phyloP scores from a whole-genome alignment of 2,888 invertebrate species.

The Morpho achilles region DNA sequence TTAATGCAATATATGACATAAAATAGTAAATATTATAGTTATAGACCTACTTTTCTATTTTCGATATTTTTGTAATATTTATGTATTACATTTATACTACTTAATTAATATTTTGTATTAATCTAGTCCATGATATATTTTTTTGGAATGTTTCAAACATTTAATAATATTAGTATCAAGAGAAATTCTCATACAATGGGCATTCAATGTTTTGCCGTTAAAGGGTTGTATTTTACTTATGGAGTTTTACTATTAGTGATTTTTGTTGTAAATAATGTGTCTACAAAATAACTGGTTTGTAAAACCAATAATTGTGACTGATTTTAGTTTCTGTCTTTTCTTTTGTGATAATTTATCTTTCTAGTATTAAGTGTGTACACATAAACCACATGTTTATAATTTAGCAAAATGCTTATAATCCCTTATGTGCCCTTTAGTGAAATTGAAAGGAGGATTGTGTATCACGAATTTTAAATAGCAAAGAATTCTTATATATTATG shows the following conservation, averaged over 20 bases:
- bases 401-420: slow-evolving; percentile 23
- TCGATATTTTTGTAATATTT: slow-evolving; percentile 14
- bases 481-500: slow-evolving; percentile 29
- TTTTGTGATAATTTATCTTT: slow-evolving; percentile 4
- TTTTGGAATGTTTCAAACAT: slow-evolving; percentile 11
- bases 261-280: slow-evolving; percentile 15
- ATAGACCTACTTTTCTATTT: slow-evolving; percentile 9
- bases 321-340: slow-evolving; percentile 3
- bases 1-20: slow-evolving; percentile 7
- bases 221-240: slow-evolving; percentile 26
- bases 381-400: slow-evolving; percentile 20
- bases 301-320: slow-evolving; percentile 14
- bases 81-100: slow-evolving; percentile 4
- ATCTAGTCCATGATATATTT: slow-evolving; percentile 9
- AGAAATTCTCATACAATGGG: slow-evolving; percentile 29
- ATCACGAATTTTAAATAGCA: slow-evolving; percentile 30
- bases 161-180: not conserved
- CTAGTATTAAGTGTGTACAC: slow-evolving; percentile 20
- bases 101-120: not conserved
- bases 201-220: slow-evolving; percentile 18
- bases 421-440: slow-evolving; percentile 16
- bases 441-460: slow-evolving; percentile 21
- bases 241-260: slow-evolving; percentile 11
- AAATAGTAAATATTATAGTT: slow-evolving; percentile 2
- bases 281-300: slow-evolving; percentile 12